phyloP scores from a whole-genome alignment of 2,888 invertebrate species.

The Trissolcus brochymenae region DNA sequence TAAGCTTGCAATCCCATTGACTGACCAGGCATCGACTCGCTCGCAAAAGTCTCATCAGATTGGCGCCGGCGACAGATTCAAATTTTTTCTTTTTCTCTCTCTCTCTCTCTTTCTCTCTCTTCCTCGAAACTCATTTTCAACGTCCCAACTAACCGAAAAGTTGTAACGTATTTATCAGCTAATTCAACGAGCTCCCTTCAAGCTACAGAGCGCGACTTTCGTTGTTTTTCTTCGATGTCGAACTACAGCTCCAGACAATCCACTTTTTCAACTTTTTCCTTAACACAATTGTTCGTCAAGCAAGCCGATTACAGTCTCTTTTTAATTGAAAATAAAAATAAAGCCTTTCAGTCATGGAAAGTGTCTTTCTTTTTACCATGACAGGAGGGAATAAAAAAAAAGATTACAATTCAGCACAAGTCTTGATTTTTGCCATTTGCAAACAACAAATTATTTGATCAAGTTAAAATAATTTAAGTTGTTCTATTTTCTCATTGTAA shows the following conservation, averaged over 20 bases:
- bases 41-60: background rate
- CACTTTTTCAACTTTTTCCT: conserved; percentile 3
- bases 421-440: too few relatives aligned
- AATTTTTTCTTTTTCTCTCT: background rate
- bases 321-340: background rate
- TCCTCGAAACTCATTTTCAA: background rate
- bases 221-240: conserved; percentile 20
- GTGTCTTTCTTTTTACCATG: too few relatives aligned
- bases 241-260: background rate
- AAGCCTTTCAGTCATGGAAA: too few relatives aligned
- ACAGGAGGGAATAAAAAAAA: too few relatives aligned
- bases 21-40: conserved; percentile 1
- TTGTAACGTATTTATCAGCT: conserved; percentile 12
- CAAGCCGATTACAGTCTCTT: conserved; percentile 17
- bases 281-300: conserved; percentile 14
- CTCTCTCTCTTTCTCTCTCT: too few relatives aligned
- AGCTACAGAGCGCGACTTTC: background rate
- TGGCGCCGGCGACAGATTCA: conserved; percentile 1
- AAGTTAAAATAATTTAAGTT: too few relatives aligned
- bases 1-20: background rate
- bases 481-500: too few relatives aligned
- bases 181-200: conserved; percentile 4
- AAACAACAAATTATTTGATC: too few relatives aligned
- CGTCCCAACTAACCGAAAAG: conserved; percentile 7
- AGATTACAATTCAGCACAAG: too few relatives aligned